Evolutionary conservation across 2,888 invertebrate genomes (phyloP), one percentile per base, ranked within the genome.

Genomic region (Trachelus stipa): DNA sequence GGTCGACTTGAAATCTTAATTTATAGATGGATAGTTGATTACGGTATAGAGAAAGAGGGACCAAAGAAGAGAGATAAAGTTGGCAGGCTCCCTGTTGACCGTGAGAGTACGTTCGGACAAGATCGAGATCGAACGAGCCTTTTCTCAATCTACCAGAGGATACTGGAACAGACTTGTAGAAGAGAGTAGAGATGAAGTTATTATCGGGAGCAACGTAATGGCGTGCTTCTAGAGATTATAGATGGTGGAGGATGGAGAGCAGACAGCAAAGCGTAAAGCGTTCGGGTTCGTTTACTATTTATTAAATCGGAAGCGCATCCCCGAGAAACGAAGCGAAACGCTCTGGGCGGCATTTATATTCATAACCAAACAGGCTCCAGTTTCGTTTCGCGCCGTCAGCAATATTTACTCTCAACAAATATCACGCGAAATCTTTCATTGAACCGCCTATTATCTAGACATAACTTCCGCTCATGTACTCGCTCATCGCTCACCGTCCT

Each of bases 391-490:
- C 74, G 80, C 81, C 82, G 82, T 79, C 83, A 80, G 82, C 85
- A 83, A 87, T 87, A 87, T 87, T 86, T 87, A 83, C 84, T 80
- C 80, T 73, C 81, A 79, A 77, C 83, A 87, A 87, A 87, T 84
- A 86, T 82, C 78, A 82, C 81, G 81, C 75, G 76, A 83, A 85
- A 85, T 85, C 86, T 83, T 85, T 86, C 85, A 83, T 82, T 80
- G 80, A 83, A 85, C 80, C 79, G 77, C 77, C 69, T 73, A 12
- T 69, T 69, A 15, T 33, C 69, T 15, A 12, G n/a, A 4, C 80
- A 74, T 73, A 68, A 76, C 75, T 79, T 76, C 74, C 75, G 74
- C 76, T 73, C 69, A 12, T 30, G 4, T 69, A 4, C 71, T 74
- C 69, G 68, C 30, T 68, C 75, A 9, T 34, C 40, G 78, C 79